Evolutionary conservation across 2,113 vertebrate genomes (phyloP).

Genomic region (Manacus vitellinus): DNA sequence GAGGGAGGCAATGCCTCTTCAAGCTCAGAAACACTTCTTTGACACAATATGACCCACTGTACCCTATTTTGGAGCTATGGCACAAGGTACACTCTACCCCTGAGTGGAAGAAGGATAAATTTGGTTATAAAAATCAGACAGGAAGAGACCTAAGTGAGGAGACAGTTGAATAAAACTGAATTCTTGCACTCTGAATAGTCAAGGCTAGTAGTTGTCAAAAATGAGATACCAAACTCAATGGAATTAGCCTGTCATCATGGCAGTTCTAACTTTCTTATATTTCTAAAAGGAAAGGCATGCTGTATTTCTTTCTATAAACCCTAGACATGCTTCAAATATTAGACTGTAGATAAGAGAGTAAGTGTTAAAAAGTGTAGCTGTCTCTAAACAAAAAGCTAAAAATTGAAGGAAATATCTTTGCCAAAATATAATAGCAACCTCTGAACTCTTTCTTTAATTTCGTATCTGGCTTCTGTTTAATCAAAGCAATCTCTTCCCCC

Average conservation of each 20-base stretch:
- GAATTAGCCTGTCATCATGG: not conserved
- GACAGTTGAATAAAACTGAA: not conserved
- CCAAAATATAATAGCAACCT: slow-evolving; percentile 41
- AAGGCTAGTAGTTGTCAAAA: not conserved
- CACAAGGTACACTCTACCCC: not conserved
- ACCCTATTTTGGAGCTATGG: not conserved
- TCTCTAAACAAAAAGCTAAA: slow-evolving; percentile 42
- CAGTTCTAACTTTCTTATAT: not conserved
- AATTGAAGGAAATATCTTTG: not conserved
- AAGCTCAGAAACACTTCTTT: not conserved
- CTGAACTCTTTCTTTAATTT: slow-evolving; percentile 46
- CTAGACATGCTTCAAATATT: not conserved
- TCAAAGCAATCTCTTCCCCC: slow-evolving; percentile 44
- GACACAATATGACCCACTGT: not conserved
- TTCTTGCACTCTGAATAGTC: not conserved
- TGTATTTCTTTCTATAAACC: slow-evolving; percentile 6
- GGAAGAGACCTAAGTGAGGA: not conserved
- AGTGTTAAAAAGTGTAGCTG: slow-evolving; percentile 13
- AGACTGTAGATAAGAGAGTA: slow-evolving; percentile 4
- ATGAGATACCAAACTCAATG: not conserved
- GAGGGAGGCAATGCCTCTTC: not conserved
- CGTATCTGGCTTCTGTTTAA: slow-evolving; percentile 56
- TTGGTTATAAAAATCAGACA: not conserved
- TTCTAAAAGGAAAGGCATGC: not conserved
- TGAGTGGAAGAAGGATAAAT: not conserved